phyloP scores from a whole-genome alignment of 2,113 vertebrate genomes.

The Lanius collurio region DNA sequence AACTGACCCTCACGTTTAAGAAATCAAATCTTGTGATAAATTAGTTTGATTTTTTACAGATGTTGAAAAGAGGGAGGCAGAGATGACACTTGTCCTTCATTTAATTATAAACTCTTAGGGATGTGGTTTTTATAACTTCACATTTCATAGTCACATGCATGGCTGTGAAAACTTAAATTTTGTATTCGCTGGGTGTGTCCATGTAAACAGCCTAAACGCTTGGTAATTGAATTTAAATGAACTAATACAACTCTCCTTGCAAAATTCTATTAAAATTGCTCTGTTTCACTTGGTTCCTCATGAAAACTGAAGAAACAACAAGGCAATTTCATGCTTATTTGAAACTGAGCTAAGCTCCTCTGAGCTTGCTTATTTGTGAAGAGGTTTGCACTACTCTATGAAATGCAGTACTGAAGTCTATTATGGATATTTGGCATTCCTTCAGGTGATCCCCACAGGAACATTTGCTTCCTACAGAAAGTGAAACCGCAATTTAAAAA shows the following conservation, averaged over 20 bases:
- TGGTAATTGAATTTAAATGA: not conserved
- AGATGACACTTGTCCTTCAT: not conserved
- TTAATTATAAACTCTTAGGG: not conserved
- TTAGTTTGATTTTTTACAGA: not conserved
- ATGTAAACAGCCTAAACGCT: not conserved
- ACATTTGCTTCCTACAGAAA: conserved; percentile 5
- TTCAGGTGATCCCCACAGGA: conserved; percentile 2
- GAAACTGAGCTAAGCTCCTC: not conserved
- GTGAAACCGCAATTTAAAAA: not conserved
- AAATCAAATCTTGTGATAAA: not conserved
- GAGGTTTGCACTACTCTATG: not conserved
- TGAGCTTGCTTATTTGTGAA: not conserved
- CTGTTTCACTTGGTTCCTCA: not conserved
- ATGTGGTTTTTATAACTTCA: not conserved
- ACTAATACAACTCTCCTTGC: not conserved
- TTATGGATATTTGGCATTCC: not conserved
- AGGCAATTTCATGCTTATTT: not conserved
- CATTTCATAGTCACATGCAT: not conserved
- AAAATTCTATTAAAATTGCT: not conserved
- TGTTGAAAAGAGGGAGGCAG: not conserved
- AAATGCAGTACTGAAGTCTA: not conserved
- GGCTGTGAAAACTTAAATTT: not conserved
- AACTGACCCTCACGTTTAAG: not conserved
- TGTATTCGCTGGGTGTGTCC: not conserved
- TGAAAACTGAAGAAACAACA: not conserved